phyloP scores from a whole-genome alignment of 2,888 invertebrate genomes.

The Acronicta psi region DNA sequence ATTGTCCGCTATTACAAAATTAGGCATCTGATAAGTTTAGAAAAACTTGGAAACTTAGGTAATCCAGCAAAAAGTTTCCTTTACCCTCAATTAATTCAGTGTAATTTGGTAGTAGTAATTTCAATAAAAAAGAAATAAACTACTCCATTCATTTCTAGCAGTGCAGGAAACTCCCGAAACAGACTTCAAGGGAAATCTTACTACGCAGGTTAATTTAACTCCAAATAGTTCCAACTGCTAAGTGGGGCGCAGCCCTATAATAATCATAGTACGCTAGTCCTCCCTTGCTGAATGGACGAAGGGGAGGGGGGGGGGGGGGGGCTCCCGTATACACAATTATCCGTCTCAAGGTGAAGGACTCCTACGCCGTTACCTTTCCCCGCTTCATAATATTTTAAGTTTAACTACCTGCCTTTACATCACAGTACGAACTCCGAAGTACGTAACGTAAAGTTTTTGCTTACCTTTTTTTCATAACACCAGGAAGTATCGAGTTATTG shows the following conservation, averaged over 20 bases:
- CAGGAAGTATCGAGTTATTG: slow-evolving; percentile 41
- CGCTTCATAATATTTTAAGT: slow-evolving; percentile 31
- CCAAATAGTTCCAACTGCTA: slow-evolving; percentile 27
- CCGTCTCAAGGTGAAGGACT: slow-evolving; percentile 63
- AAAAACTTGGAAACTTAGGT: too few relatives aligned
- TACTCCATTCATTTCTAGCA: background rate
- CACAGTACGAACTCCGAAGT: slow-evolving; percentile 6
- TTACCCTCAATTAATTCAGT: too few relatives aligned
- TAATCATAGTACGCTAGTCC: slow-evolving; percentile 35
- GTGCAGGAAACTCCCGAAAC: slow-evolving; percentile 22
- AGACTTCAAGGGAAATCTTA: slow-evolving; percentile 8
- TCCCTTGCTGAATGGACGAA: slow-evolving; percentile 27
- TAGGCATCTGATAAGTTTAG: background rate
- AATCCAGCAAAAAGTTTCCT: too few relatives aligned
- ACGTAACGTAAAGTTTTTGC: slow-evolving; percentile 2
- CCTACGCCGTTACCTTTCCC: slow-evolving; percentile 41
- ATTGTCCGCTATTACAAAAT: background rate
- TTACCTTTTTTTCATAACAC: slow-evolving; percentile 3
- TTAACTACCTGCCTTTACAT: slow-evolving; percentile 30
- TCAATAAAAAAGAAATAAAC: too few relatives aligned
- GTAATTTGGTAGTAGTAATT: too few relatives aligned
- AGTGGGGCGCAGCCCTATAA: slow-evolving; percentile 11
- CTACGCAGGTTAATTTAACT: slow-evolving; percentile 16
- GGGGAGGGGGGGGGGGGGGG: slow-evolving; percentile 30
- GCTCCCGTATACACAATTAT: slow-evolving; percentile 52